Evolutionary conservation across 2,113 vertebrate genomes (phyloP).

Genomic region (Dermatemys mawii): DNA sequence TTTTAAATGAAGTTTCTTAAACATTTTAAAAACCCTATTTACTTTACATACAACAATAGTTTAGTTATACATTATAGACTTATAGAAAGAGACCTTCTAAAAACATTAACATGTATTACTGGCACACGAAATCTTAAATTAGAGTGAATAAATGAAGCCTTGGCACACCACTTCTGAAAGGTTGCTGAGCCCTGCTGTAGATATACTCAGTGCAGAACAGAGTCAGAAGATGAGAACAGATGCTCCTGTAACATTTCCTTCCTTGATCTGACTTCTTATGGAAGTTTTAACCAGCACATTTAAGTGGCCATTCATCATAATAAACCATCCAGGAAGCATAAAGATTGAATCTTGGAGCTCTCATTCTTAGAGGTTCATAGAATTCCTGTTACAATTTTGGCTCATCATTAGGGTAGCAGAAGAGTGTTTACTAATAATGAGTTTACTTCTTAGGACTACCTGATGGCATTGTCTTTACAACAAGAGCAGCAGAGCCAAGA

Average conservation of each 20-base stretch:
- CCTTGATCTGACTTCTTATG: background rate
- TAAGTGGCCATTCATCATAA: background rate
- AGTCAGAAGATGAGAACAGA: background rate
- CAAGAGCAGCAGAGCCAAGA: constrained; percentile 98
- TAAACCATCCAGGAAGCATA: background rate
- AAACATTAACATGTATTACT: too few relatives aligned
- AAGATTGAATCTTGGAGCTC: background rate
- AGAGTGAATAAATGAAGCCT: too few relatives aligned
- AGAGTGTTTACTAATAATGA: background rate
- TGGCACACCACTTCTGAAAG: too few relatives aligned
- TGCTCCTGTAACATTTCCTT: background rate
- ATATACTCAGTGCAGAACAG: background rate
- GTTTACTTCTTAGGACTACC: constrained; percentile 88
- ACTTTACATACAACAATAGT: too few relatives aligned
- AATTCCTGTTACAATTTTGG: background rate
- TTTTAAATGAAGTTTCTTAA: too few relatives aligned
- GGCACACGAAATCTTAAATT: too few relatives aligned
- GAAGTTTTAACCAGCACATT: background rate
- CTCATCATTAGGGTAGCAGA: background rate
- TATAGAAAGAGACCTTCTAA: too few relatives aligned
- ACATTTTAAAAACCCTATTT: too few relatives aligned
- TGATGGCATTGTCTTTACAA: constrained; percentile 98
- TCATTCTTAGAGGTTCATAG: background rate
- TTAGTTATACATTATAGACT: too few relatives aligned
- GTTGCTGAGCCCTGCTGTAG: too few relatives aligned